Conservation (phyloP, 2,888 invertebrate genomes). For the Leucophenga montana region DNA sequence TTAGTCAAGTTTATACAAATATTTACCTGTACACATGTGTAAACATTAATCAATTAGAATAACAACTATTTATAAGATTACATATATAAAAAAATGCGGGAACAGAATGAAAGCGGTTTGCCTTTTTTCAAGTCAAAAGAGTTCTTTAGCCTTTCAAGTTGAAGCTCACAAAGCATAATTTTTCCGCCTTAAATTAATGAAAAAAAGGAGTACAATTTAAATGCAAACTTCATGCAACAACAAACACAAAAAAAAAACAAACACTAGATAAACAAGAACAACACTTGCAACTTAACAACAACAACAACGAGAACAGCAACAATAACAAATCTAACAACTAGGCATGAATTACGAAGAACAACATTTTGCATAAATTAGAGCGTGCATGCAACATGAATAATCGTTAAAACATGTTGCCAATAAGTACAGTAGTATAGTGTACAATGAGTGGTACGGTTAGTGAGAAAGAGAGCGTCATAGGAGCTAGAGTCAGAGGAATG, state of each 20-base stretch:
- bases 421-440: no score
- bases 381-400: slow-evolving; percentile 57
- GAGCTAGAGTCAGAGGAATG: slow-evolving; percentile 15
- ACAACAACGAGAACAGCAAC: slow-evolving; percentile 2
- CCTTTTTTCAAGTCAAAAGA: not conserved
- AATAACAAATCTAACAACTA: slow-evolving; percentile 16
- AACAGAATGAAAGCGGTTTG: not conserved
- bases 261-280: no score
- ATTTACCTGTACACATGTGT: slow-evolving; percentile 10
- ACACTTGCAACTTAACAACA: slow-evolving; percentile 3
- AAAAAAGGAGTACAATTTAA: slow-evolving; percentile 13
- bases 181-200: not conserved
- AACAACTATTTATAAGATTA: slow-evolving; percentile 7
- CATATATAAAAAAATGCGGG: no score
- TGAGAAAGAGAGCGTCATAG: no score
- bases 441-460: no score
- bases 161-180: not conserved
- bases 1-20: no score
- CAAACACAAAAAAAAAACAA: not conserved
- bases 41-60: slow-evolving; percentile 27
- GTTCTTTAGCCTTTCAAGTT: slow-evolving; percentile 5
- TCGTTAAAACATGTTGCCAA: slow-evolving; percentile 52
- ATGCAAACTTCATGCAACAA: slow-evolving; percentile 16
- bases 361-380: slow-evolving; percentile 66
- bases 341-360: slow-evolving; percentile 53